phyloP scores from a whole-genome alignment of 2,888 invertebrate genomes.

The Poecilobothrus nobilitatus region DNA sequence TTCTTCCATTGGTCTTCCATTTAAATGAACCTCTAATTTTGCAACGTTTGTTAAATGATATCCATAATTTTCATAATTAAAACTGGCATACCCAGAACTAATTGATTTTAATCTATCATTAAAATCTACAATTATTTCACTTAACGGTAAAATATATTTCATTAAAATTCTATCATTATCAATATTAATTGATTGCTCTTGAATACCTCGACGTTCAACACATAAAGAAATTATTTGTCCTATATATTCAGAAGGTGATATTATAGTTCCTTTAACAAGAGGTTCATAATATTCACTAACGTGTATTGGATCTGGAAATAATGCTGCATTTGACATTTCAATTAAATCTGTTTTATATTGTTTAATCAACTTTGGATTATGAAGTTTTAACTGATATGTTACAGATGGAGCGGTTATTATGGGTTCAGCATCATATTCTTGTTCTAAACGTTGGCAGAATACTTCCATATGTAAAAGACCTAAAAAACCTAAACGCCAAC shows the following conservation, averaged over 20 bases:
- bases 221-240: slow-evolving; percentile 64
- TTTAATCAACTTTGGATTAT: slow-evolving; percentile 62
- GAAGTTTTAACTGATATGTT: slow-evolving; percentile 67
- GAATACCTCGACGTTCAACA: slow-evolving; percentile 61
- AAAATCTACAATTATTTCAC: slow-evolving; percentile 91
- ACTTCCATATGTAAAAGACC: slow-evolving; percentile 83
- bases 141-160: slow-evolving; percentile 76
- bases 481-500: slow-evolving; percentile 81
- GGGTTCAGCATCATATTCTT: slow-evolving; percentile 73
- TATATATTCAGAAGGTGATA: slow-evolving; percentile 70
- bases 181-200: slow-evolving; percentile 59
- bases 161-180: slow-evolving; percentile 76
- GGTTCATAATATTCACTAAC: slow-evolving; percentile 78
- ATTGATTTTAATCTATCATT: slow-evolving; percentile 83
- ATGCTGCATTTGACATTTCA: slow-evolving; percentile 65
- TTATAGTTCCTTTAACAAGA: slow-evolving; percentile 78
- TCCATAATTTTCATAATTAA: slow-evolving; percentile 84
- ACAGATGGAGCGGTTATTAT: slow-evolving; percentile 80
- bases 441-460: slow-evolving; percentile 74
- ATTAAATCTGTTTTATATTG: slow-evolving; percentile 53
- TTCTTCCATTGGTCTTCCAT: slow-evolving; percentile 74
- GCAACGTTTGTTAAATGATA: slow-evolving; percentile 70
- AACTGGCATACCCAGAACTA: slow-evolving; percentile 91
- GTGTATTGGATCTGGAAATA: slow-evolving; percentile 58
- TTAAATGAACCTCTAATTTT: slow-evolving; percentile 64